Conservation (phyloP, 2,113 vertebrate species). For the Willisornis vidua region DNA sequence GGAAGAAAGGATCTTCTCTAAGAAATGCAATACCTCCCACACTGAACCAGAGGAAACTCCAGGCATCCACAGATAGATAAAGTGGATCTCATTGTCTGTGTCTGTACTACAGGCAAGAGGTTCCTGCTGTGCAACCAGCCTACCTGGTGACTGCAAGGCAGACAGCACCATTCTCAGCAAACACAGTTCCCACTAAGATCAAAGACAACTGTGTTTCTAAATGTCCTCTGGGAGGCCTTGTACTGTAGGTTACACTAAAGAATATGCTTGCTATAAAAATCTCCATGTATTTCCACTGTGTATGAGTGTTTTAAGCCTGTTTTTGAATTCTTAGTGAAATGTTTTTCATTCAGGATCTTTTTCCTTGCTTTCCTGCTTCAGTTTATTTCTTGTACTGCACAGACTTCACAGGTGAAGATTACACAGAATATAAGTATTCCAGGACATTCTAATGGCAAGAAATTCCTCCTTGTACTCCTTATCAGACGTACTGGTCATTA, state of each 20-base stretch:
- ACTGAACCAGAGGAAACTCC: neutral
- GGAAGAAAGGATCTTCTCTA: neutral
- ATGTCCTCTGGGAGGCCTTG: neutral
- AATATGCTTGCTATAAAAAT: neutral
- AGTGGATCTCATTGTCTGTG: neutral
- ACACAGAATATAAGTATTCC: neutral
- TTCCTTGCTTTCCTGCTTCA: neutral
- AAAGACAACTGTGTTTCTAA: neutral
- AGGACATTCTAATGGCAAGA: neutral
- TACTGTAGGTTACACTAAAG: neutral
- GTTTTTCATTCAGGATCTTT: neutral
- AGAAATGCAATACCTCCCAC: neutral
- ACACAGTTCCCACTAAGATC: neutral
- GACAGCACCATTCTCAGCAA: neutral
- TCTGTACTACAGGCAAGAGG: neutral
- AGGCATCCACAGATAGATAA: neutral
- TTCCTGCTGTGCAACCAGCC: neutral
- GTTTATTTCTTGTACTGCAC: neutral
- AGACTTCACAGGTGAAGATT: neutral
- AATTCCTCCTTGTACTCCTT: neutral
- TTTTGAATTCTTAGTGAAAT: neutral
- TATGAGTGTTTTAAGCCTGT: neutral
- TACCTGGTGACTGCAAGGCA: neutral
- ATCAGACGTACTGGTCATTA: neutral
- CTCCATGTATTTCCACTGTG: accelerated